phyloP scores from a whole-genome alignment of 2,797 vertebrate species.

The Coregonus ussuriensis region DNA sequence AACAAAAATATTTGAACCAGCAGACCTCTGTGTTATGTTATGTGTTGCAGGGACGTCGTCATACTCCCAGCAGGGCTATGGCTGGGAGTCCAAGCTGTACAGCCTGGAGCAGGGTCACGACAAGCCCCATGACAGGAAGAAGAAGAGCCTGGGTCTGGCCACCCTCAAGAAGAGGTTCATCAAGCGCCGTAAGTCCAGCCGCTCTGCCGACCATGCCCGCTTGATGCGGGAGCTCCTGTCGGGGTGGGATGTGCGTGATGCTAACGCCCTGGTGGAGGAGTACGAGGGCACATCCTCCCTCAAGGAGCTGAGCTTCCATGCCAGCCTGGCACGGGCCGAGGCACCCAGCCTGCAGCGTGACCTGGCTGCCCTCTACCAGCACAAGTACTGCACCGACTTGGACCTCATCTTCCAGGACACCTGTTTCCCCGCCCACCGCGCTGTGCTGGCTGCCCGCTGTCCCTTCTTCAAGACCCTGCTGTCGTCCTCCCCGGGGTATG shows the following conservation, averaged over 20 bases:
- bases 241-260: conserved; percentile 95
- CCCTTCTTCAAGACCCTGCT: conserved; percentile 97
- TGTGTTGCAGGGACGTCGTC: conserved; percentile 87
- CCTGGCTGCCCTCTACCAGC: conserved; percentile 95
- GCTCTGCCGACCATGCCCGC: conserved; percentile 95
- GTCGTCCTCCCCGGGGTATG: conserved; percentile 92
- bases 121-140: conserved; percentile 96
- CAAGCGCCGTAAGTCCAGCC: conserved; percentile 93
- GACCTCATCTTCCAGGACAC: conserved; percentile 99
- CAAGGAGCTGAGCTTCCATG: conserved; percentile 96
- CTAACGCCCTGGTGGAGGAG: conserved; percentile 95
- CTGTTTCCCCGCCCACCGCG: conserved; percentile 96
- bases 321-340: conserved; percentile 91
- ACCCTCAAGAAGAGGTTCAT: conserved; percentile 98
- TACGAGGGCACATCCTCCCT: conserved; percentile 96
- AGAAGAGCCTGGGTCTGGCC: conserved; percentile 96
- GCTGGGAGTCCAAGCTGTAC: conserved; percentile 96
- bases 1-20: not conserved
- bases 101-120: conserved; percentile 96
- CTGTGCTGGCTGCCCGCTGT: conserved; percentile 92
- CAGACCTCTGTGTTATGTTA: conserved; percentile 4
- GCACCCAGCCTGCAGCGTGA: conserved; percentile 90
- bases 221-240: conserved; percentile 98
- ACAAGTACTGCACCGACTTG: conserved; percentile 98
- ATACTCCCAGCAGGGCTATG: conserved; percentile 95